These are phyloP conservation scores for Anolis carolinensis DNA, from an alignment of 2,113 vertebrate species.

Conservation along the genomic window DNA sequence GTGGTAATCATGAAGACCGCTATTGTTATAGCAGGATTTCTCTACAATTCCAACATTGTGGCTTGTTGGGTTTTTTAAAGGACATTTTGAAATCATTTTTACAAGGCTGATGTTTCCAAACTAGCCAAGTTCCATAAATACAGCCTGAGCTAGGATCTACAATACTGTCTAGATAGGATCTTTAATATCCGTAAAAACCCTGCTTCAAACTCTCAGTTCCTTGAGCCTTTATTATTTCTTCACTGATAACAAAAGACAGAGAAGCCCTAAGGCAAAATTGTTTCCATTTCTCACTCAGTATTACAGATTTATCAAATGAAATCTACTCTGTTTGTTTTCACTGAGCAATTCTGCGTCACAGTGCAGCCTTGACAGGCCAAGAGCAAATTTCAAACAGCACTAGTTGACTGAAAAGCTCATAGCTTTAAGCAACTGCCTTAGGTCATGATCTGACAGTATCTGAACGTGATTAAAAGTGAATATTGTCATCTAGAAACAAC, in stretches of 20 bases:
- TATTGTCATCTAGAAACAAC: not conserved
- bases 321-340: fast-evolving
- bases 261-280: fast-evolving
- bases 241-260: not conserved
- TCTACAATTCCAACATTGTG: fast-evolving
- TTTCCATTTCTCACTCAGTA: not conserved
- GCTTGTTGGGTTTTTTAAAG: not conserved
- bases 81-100: not conserved
- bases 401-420: fast-evolving
- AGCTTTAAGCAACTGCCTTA: not conserved
- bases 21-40: not conserved
- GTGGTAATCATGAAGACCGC: not conserved
- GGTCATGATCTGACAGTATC: not conserved
- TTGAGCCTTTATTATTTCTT: not conserved
- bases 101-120: not conserved
- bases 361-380: not conserved
- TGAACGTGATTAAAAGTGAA: no score
- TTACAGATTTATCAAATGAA: not conserved
- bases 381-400: not conserved
- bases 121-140: not conserved
- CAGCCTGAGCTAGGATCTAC: fast-evolving
- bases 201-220: not conserved
- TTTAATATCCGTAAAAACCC: slow-evolving; percentile 56
- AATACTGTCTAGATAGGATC: slow-evolving; percentile 49
- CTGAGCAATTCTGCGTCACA: not conserved